phyloP scores from a whole-genome alignment of 2,888 invertebrate genomes.

The Nipponacmea schrenckii region DNA sequence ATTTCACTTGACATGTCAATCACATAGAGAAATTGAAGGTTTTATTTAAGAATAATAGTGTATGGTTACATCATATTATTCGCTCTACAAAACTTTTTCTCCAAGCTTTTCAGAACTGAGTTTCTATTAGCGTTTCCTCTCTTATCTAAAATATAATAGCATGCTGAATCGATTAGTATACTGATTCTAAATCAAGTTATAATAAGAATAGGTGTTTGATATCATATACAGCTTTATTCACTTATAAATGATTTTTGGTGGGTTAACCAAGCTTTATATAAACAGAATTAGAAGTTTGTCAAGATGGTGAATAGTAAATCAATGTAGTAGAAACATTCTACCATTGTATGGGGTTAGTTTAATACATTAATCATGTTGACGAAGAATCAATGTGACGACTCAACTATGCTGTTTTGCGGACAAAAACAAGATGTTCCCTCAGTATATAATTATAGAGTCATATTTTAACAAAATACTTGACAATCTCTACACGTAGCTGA shows the following conservation, averaged over 20 bases:
- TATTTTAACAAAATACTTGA: not conserved
- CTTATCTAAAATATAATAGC: not conserved
- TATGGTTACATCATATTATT: slow-evolving; percentile 7
- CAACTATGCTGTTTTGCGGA: not conserved
- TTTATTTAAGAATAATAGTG: slow-evolving; percentile 7
- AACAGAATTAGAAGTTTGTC: too few species aligned
- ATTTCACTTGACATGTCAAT: slow-evolving; percentile 5
- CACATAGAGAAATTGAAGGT: not conserved
- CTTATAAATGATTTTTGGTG: too few species aligned
- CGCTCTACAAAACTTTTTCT: not conserved
- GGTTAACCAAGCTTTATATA: too few species aligned
- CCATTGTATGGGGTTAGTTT: not conserved
- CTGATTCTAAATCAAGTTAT: not conserved
- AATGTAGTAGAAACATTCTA: not conserved
- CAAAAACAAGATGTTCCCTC: not conserved
- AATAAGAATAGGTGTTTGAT: too few species aligned
- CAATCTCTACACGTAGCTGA: too few species aligned
- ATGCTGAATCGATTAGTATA: not conserved
- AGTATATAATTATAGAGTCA: not conserved
- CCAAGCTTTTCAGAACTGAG: not conserved
- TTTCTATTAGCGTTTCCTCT: slow-evolving; percentile 2
- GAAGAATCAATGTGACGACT: not conserved
- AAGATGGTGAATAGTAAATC: slow-evolving; percentile 4
- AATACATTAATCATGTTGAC: not conserved
- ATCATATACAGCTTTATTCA: too few species aligned